Percentiles rank a stretch among this genome's conserved stretches.
Evolutionary conservation across 2,113 vertebrate genomes (phyloP).

Genomic region (Phoxinus phoxinus): DNA sequence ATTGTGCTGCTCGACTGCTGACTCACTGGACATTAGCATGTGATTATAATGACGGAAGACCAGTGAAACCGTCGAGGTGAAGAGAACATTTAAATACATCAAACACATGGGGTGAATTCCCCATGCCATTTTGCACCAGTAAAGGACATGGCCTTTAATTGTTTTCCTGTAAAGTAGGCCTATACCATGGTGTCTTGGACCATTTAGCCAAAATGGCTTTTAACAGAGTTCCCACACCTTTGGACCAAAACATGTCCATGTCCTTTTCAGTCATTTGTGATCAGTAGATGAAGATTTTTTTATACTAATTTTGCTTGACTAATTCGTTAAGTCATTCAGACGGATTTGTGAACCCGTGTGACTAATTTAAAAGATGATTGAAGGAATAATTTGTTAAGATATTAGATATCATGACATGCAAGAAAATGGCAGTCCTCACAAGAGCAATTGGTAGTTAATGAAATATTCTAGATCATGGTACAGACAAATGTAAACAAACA

Average conservation of each 20-base stretch:
- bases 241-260: neutral
- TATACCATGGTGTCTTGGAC: neutral
- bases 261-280: neutral
- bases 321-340: neutral
- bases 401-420: neutral
- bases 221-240: neutral
- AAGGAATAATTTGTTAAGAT: no score
- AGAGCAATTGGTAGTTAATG: neutral
- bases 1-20: slow-evolving; percentile 7
- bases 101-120: no score
- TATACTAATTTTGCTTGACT: neutral
- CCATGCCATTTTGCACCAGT: no score
- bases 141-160: no score
- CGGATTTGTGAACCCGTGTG: neutral
- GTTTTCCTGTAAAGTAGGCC: no score
- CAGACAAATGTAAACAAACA: neutral
- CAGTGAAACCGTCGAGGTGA: neutral
- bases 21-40: neutral
- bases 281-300: neutral
- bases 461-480: neutral
- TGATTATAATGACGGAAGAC: neutral
- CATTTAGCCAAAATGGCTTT: neutral
- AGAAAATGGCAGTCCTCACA: neutral
- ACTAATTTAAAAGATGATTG: neutral
- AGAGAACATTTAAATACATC: no score